These are phyloP conservation scores for Embiotoca jacksoni DNA, from an alignment of 2,113 vertebrate species.

Conservation along the genomic window DNA sequence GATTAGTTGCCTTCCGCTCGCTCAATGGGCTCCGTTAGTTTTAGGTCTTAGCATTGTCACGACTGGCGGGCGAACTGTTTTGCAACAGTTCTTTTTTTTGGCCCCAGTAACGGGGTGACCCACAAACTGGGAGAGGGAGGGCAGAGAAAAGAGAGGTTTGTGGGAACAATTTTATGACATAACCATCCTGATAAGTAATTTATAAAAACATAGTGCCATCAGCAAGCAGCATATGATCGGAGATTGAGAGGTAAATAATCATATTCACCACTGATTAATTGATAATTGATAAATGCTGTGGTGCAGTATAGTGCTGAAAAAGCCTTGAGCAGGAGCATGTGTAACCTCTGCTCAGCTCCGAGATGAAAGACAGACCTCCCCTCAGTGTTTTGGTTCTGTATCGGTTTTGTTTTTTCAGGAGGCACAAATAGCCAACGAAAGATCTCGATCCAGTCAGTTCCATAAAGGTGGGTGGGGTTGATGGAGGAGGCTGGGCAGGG, in stretches of 20 bases:
- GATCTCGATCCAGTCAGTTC: slow-evolving; percentile 61
- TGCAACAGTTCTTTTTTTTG: slow-evolving; percentile 62
- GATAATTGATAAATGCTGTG: slow-evolving; percentile 52
- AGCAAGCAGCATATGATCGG: background rate
- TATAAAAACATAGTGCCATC: background rate
- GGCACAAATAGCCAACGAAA: slow-evolving; percentile 64
- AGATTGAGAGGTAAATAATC: slow-evolving; percentile 39
- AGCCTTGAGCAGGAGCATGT: slow-evolving; percentile 51
- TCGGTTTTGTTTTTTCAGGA: slow-evolving; percentile 75
- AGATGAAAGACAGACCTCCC: slow-evolving; percentile 75
- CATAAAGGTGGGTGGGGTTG: slow-evolving; percentile 41
- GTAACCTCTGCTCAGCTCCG: slow-evolving; percentile 53
- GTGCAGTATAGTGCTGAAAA: slow-evolving; percentile 33
- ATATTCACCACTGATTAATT: slow-evolving; percentile 42
- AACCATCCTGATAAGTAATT: slow-evolving; percentile 9
- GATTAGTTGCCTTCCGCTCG: slow-evolving; percentile 78
- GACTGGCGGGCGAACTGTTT: slow-evolving; percentile 48
- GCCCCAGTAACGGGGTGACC: slow-evolving; percentile 49
- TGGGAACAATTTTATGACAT: slow-evolving; percentile 33
- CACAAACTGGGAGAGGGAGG: slow-evolving; percentile 39
- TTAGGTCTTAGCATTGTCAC: slow-evolving; percentile 75
- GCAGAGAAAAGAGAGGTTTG: slow-evolving; percentile 8
- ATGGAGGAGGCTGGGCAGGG: slow-evolving; percentile 44
- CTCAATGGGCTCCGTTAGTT: slow-evolving; percentile 68
- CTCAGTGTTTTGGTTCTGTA: slow-evolving; percentile 66